Conservation (phyloP, 2,797 vertebrate genomes). For the Rhinella marina region DNA sequence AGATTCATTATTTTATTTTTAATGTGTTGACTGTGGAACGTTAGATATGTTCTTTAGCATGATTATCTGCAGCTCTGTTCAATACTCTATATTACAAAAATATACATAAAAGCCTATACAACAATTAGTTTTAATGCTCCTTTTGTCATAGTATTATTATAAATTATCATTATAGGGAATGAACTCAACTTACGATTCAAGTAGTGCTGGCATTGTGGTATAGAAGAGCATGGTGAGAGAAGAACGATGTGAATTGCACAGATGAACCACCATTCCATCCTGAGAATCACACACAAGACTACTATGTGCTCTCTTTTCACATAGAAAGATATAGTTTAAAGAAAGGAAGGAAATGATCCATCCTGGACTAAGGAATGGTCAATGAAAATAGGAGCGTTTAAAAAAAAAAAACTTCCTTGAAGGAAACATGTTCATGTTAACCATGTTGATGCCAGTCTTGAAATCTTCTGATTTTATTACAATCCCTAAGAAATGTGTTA, state of each 20-base stretch:
- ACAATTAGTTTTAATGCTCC: not conserved
- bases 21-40: too few species aligned
- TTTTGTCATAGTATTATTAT: not conserved
- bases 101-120: not conserved
- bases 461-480: not conserved
- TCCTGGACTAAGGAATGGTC: not conserved
- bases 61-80: too few species aligned
- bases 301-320: not conserved
- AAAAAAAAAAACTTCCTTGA: conserved; percentile 21
- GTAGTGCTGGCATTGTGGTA: conserved; percentile 32
- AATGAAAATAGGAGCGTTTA: conserved; percentile 1
- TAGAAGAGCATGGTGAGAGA: conserved; percentile 5
- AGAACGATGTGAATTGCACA: not conserved
- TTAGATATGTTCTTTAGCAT: too few species aligned
- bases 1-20: too few species aligned
- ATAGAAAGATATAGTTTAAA: not conserved
- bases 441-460: not conserved
- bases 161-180: not conserved
- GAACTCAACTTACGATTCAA: conserved; percentile 38
- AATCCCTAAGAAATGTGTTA: not conserved
- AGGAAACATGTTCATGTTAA: conserved; percentile 27
- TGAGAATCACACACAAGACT: not conserved
- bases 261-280: conserved; percentile 33
- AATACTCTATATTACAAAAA: too few species aligned
- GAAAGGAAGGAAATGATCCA: conserved; percentile 21